These are phyloP conservation scores for Endotricha flammealis DNA, from an alignment of 2,888 invertebrate species.

Conservation along the genomic window DNA sequence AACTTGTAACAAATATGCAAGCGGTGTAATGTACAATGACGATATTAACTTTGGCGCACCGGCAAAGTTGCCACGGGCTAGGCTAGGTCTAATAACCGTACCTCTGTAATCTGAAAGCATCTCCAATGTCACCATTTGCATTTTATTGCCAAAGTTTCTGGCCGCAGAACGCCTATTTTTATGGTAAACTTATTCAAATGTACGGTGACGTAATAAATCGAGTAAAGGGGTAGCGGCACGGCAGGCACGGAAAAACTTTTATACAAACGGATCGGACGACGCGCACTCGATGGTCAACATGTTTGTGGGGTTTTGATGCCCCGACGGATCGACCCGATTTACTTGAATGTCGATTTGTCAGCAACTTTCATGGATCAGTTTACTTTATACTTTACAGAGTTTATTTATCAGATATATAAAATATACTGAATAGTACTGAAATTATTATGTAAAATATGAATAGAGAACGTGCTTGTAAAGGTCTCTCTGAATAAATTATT, in stretches of 20 bases:
- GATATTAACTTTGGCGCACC: not conserved
- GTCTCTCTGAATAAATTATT: too few species aligned
- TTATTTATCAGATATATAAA: too few species aligned
- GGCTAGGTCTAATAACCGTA: constrained; percentile 24
- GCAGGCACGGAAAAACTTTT: constrained; percentile 50
- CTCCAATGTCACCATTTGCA: constrained; percentile 70
- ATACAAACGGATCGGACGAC: constrained; percentile 25
- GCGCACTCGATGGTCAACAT: constrained; percentile 20
- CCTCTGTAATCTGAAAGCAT: constrained; percentile 39
- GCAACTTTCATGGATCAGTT: constrained; percentile 13
- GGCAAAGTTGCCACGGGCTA: constrained; percentile 13
- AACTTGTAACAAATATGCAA: not conserved
- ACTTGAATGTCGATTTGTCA: constrained; percentile 13
- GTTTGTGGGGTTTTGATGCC: constrained; percentile 23
- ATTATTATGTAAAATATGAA: too few species aligned
- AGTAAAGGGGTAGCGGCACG: constrained; percentile 63
- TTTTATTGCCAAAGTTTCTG: constrained; percentile 74
- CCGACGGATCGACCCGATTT: constrained; percentile 15
- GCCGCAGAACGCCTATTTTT: constrained; percentile 71
- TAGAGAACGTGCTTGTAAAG: too few species aligned
- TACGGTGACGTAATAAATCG: constrained; percentile 68
- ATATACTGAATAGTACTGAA: too few species aligned
- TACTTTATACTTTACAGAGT: too few species aligned
- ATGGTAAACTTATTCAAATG: constrained; percentile 75
- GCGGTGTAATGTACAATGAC: not conserved